These are phyloP conservation scores for Boloria selene DNA, from an alignment of 2,888 invertebrate species.

Conservation along the genomic window DNA sequence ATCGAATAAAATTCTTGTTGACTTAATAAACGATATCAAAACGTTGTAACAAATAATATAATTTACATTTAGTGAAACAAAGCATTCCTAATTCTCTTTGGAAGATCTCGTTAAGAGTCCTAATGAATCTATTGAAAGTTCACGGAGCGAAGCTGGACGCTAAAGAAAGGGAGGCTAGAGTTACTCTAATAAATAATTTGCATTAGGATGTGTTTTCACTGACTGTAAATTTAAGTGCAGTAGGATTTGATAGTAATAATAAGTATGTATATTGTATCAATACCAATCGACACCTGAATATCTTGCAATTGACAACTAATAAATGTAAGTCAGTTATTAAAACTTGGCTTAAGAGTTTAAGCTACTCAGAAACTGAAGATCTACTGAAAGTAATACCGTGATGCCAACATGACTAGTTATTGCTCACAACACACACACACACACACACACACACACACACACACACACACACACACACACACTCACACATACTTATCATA, in stretches of 20 bases:
- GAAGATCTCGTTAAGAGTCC: constrained; percentile 77
- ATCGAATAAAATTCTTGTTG: neutral
- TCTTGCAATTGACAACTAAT: no score
- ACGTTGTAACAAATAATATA: constrained; percentile 68
- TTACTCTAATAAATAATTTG: constrained; percentile 76
- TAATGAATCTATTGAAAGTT: constrained; percentile 81
- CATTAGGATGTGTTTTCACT: constrained; percentile 46
- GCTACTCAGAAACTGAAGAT: no score
- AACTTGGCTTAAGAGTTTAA: no score
- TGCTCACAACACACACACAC: no score
- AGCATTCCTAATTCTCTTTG: constrained; percentile 74
- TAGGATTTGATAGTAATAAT: neutral
- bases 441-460: no score
- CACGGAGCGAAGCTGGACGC: constrained; percentile 67
- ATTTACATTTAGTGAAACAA: constrained; percentile 78
- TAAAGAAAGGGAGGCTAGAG: constrained; percentile 66
- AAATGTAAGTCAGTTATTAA: no score
- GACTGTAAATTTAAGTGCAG: neutral
- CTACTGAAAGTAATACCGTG: no score
- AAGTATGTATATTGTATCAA: no score
- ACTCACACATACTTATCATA: no score
- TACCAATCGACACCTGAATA: no score
- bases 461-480: no score
- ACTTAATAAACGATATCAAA: constrained; percentile 42
- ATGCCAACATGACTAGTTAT: no score